Conservation (phyloP, 2,888 invertebrate genomes). For the Enchytraeus crypticus region DNA sequence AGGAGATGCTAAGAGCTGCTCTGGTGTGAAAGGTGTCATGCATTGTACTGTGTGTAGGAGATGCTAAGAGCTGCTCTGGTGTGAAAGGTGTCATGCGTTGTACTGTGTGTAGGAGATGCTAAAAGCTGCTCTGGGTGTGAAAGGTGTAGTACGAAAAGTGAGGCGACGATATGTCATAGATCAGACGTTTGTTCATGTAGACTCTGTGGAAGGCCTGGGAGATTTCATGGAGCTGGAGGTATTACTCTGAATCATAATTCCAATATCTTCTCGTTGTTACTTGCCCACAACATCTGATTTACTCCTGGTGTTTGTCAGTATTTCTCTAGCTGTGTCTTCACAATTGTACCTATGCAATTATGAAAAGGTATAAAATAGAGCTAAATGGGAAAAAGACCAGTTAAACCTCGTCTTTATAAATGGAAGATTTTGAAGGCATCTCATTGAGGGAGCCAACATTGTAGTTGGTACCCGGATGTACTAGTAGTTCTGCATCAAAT, state of each 20-base stretch:
- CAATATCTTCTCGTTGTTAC: neutral
- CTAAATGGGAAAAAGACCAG: no score
- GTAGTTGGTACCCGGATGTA: no score
- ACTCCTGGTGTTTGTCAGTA: no score
- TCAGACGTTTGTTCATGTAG: slow-evolving; percentile 79
- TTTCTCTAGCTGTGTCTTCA: no score
- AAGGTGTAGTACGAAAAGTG: slow-evolving; percentile 67
- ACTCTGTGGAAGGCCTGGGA: slow-evolving; percentile 70
- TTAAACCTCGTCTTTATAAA: no score
- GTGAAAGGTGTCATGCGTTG: slow-evolving; percentile 35
- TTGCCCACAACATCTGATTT: neutral
- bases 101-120: slow-evolving; percentile 45
- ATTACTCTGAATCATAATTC: slow-evolving; percentile 1
- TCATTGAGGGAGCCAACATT: no score
- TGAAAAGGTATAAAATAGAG: no score
- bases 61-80: slow-evolving; percentile 60
- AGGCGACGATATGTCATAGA: slow-evolving; percentile 69
- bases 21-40: no score
- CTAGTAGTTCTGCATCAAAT: no score
- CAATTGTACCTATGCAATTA: no score
- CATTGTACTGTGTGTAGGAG: slow-evolving; percentile 26
- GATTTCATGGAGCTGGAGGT: slow-evolving; percentile 79
- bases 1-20: no score
- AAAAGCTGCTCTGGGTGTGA: slow-evolving; percentile 59
- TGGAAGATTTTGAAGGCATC: no score